phyloP scores from a whole-genome alignment of 2,888 invertebrate genomes.

The Girardia tigrina region DNA sequence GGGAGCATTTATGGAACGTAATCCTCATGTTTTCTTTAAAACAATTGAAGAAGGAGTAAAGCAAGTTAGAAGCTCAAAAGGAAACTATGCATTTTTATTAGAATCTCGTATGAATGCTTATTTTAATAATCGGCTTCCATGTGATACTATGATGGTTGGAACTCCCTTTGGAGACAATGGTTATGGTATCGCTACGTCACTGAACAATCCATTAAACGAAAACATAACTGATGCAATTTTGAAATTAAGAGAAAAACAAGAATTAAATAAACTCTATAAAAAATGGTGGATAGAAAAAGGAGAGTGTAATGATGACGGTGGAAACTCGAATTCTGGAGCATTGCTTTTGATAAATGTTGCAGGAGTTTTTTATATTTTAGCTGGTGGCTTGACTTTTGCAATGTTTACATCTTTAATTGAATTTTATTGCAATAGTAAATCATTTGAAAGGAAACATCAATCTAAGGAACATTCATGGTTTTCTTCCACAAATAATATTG shows the following conservation, averaged over 20 bases:
- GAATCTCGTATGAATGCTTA: slow-evolving; percentile 49
- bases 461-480: not conserved
- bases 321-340: slow-evolving; percentile 51
- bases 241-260: slow-evolving; percentile 65
- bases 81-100: slow-evolving; percentile 50
- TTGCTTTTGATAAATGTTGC: slow-evolving; percentile 88
- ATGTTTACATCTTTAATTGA: slow-evolving; percentile 79
- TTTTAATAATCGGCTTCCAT: slow-evolving; percentile 36
- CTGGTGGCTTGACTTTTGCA: slow-evolving; percentile 77
- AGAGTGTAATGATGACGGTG: slow-evolving; percentile 27
- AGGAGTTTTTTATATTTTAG: slow-evolving; percentile 95
- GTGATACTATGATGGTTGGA: slow-evolving; percentile 37
- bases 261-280: slow-evolving; percentile 60
- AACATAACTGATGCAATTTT: slow-evolving; percentile 61
- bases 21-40: slow-evolving; percentile 61
- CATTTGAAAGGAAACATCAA: not conserved
- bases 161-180: slow-evolving; percentile 37
- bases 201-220: slow-evolving; percentile 25
- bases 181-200: slow-evolving; percentile 35
- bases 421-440: slow-evolving; percentile 59
- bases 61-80: slow-evolving; percentile 48
- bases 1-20: slow-evolving; percentile 32
- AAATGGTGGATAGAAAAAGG: slow-evolving; percentile 97
- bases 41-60: slow-evolving; percentile 59
- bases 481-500: not conserved